Conservation (phyloP, 2,113 vertebrate genomes). For the Martes martes region DNA sequence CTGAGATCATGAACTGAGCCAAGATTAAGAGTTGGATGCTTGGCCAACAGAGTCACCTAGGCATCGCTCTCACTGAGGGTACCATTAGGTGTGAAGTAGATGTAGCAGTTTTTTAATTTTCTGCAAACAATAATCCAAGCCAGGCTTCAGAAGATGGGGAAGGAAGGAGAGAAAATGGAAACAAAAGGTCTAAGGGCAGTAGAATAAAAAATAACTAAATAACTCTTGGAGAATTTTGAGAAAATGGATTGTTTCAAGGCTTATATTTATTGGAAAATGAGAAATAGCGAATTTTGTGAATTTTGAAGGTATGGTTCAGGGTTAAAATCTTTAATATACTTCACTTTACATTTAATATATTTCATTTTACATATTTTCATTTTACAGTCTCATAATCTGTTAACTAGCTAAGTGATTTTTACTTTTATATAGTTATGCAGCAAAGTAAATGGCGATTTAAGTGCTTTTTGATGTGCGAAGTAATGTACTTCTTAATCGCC, state of each 20-base stretch:
- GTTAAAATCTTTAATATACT: slow-evolving; percentile 29
- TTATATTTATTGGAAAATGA: slow-evolving; percentile 8
- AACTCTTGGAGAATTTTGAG: slow-evolving; percentile 14
- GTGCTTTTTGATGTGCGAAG: slow-evolving; percentile 6
- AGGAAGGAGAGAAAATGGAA: background rate
- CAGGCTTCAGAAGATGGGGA: background rate
- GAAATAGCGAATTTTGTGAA: background rate
- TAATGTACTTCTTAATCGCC: slow-evolving; percentile 13
- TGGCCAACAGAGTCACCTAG: background rate
- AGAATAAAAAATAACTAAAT: slow-evolving; percentile 11
- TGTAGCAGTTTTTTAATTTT: slow-evolving; percentile 15
- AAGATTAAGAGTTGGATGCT: background rate
- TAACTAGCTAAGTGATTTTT: slow-evolving; percentile 25
- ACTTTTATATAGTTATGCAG: slow-evolving; percentile 16
- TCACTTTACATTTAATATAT: slow-evolving; percentile 13
- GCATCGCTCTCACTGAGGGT: background rate
- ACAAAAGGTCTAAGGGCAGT: background rate
- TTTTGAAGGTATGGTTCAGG: background rate
- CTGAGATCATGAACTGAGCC: background rate
- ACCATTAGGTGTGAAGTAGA: slow-evolving; percentile 36
- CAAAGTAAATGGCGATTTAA: slow-evolving; percentile 46
- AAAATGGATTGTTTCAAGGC: slow-evolving; percentile 1
- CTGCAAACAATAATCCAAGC: background rate
- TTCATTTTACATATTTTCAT: background rate
- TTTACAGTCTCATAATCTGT: background rate